Evolutionary conservation across 1,140 invertebrate genomes (phyloP), one percentile per base, ranked within the genome.

Genomic region (Lepidurus arcticus): DNA sequence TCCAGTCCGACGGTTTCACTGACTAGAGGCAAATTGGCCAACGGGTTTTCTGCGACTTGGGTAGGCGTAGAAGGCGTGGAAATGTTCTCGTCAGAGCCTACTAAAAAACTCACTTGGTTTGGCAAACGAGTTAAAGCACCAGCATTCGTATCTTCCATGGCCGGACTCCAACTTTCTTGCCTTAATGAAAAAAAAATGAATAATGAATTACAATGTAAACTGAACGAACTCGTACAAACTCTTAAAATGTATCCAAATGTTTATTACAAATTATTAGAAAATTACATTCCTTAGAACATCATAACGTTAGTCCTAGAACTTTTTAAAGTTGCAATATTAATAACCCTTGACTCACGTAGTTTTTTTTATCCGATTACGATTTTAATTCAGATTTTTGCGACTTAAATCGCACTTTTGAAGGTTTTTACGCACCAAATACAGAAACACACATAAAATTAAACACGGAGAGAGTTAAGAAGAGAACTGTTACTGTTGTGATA

Each of bases 61-160:
- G 53, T 76, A 26, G 76, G 26, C 76, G 65, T 47, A 44, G 11
- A n/a, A 16, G 11, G 47, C 44, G 10, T 78, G 53, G 24, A 13
- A 21, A 74, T 74, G 65, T 73, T 74, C 26, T 74, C 73, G 53
- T 78, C 74, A 42, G 13, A 13, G 65, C 44, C 76, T 9, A 73
- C 73, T 74, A 75, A 78, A n/a, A 34, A 44, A 44, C n/a, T 78
- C 43, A 78, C 78, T 74, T 78, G 78, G 26, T 74, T 74, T 4
- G 73, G 73, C n/a, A 73, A 73, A 74, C 42, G 44, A 47, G 24
- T 16, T 24, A 21, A 21, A 16, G 24, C 53, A 16, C 65, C 65
- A 45, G 44, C 65, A 76, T 45, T 47, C 26, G 76, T 47, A 65
- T 65, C 76, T 76, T 65, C 34, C 45, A 16, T 47, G 34, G 34